phyloP scores from a whole-genome alignment of 1,140 invertebrate genomes.

The Drosophila littoralis region DNA sequence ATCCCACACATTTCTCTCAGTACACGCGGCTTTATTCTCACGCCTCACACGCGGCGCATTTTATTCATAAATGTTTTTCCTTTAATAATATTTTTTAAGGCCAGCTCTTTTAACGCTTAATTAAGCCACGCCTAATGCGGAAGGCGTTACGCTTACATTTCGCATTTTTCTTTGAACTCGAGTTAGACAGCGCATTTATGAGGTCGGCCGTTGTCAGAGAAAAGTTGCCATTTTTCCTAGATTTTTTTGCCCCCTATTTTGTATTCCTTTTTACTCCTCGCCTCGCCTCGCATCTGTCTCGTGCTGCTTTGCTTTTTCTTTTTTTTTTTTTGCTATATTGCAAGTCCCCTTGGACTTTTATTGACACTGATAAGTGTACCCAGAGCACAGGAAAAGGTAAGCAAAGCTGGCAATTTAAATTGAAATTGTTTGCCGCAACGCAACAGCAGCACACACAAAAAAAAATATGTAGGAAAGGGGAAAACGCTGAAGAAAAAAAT shows the following conservation, averaged over 20 bases:
- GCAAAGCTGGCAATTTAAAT: slow-evolving; percentile 80
- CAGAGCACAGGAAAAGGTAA: slow-evolving; percentile 75
- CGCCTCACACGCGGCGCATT: background rate
- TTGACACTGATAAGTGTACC: slow-evolving; percentile 82
- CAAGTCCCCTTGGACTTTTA: slow-evolving; percentile 72
- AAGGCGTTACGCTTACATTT: slow-evolving; percentile 11
- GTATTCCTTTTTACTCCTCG: slow-evolving; percentile 23
- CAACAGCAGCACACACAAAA: slow-evolving; percentile 68
- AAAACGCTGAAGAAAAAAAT: slow-evolving; percentile 31
- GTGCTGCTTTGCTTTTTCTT: slow-evolving; percentile 23
- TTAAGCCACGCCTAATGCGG: slow-evolving; percentile 19
- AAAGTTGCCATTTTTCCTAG: slow-evolving; percentile 2
- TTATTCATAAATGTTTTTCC: slow-evolving; percentile 27
- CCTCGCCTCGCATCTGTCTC: slow-evolving; percentile 50
- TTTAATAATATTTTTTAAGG: slow-evolving; percentile 5
- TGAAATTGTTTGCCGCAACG: slow-evolving; percentile 79
- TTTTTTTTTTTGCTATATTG: slow-evolving; percentile 41
- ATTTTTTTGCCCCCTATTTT: slow-evolving; percentile 2
- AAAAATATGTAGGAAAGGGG: slow-evolving; percentile 18
- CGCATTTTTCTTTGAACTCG: slow-evolving; percentile 30
- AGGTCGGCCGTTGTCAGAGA: slow-evolving; percentile 1
- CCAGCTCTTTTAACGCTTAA: slow-evolving; percentile 21
- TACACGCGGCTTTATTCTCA: slow-evolving; percentile 3
- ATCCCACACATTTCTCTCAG: background rate
- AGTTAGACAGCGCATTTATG: slow-evolving; percentile 15